Conservation (phyloP, 2,113 vertebrate genomes). For the Mesocricetus auratus region DNA sequence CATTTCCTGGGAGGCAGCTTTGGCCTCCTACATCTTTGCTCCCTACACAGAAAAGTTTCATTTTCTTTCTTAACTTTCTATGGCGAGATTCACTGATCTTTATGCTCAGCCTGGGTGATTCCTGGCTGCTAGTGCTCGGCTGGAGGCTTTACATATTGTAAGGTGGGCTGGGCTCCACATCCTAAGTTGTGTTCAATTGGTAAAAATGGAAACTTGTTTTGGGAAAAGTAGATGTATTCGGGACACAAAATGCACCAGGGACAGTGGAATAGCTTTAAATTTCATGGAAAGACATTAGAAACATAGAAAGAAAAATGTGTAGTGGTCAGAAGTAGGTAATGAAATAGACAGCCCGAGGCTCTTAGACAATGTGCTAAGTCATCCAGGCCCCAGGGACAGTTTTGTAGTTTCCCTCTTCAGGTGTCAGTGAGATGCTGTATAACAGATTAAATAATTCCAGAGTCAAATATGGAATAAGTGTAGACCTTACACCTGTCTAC, state of each 20-base stretch:
- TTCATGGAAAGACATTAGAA: neutral
- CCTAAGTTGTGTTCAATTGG: neutral
- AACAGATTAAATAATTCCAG: neutral
- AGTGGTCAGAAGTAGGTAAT: neutral
- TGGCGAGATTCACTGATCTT: conserved; percentile 35
- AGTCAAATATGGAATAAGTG: neutral
- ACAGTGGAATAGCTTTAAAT: neutral
- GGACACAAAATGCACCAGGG: neutral
- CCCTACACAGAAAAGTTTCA: neutral
- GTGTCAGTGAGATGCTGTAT: neutral
- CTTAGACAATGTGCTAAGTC: too few species aligned
- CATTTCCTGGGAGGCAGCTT: neutral
- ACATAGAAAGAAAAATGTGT: neutral
- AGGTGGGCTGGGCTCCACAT: neutral
- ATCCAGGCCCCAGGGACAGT: neutral
- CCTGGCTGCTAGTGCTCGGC: neutral
- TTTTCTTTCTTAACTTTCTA: neutral
- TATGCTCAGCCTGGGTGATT: neutral
- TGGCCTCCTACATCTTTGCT: conserved; percentile 3
- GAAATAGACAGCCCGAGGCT: neutral
- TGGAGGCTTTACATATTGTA: neutral
- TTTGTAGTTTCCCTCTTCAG: neutral
- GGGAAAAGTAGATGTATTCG: neutral
- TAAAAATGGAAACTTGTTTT: conserved; percentile 3
- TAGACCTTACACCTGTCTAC: too few species aligned